Base-by-base conservation (phyloP, 2,113 vertebrate genomes). In the Tichodroma muraria region DNA sequence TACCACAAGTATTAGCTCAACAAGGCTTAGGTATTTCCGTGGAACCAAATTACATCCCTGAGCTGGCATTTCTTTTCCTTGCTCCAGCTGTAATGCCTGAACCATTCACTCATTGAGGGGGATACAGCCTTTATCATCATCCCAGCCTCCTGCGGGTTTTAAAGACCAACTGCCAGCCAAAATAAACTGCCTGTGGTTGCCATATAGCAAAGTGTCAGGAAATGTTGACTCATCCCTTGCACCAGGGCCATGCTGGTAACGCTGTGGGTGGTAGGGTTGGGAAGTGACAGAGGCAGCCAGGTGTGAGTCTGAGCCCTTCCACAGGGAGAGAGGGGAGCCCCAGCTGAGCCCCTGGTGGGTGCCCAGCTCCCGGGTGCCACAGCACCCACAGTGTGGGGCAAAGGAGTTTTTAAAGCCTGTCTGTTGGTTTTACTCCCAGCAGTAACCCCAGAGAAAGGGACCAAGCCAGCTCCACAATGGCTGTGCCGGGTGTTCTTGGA, bases 11-110 rank as follows among this genome's bases (percentile, higher is more conserved):
- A 87, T 81, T 82, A 85, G n/a, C 16, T 3, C 71, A 73, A 25
- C 75, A 88, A 86, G 54, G 78, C 70, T 89, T 7, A 54, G 70
- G 70, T 54, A 73, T 87, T 82, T 94, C 91, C 40, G 57, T 54
- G 66, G 89, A 93, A 91, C 91, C 78, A 92, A 79, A 90, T 81
- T 61, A 69, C 73, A 64, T 49, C 89, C 84, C 78, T 57, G 54
- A 82, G 87, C 81, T 72, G 89, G 66, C 50, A 44, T 69, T 89
- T 77, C 78, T 72, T 69, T 33, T 27, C 80, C 47, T 42, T 76
- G 35, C 45, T 85, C 50, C 52, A 81, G n/a, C 54, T 79, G 44
- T 31, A 38, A 76, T 25, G 61, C 76, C 86, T 35, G 42, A 91
- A 61, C 54, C 61, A 52, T 37, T 15, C 57, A 22, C 54, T 69